A percentile compares a stretch with the other conserved stretches of the same genome.
Conservation (phyloP, 2,113 vertebrate species). For the Gasterosteus nipponicus region DNA sequence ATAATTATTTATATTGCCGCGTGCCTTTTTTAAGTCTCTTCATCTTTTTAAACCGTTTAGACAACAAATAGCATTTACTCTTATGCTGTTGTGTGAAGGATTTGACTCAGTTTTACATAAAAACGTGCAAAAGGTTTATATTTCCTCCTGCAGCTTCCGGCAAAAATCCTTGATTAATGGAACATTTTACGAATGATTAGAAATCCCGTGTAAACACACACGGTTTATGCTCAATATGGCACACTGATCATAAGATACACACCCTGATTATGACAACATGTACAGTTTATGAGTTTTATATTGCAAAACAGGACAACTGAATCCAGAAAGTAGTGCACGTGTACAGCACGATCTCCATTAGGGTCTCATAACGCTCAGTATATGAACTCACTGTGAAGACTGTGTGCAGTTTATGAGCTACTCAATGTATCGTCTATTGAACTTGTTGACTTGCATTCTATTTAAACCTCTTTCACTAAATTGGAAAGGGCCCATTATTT, state of each 20-base stretch:
- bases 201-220: neutral
- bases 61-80: neutral
- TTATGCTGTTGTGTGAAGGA: neutral
- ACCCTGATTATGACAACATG: neutral
- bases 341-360: neutral
- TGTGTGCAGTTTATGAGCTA: neutral
- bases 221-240: neutral
- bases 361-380: no score
- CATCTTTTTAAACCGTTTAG: slow-evolving; percentile 7
- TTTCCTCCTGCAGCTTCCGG: neutral
- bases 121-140: neutral
- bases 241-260: neutral
- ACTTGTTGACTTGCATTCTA: neutral
- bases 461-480: neutral
- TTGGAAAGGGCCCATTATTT: neutral
- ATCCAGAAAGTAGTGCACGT: neutral
- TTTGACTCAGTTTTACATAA: neutral
- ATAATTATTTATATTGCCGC: neutral
- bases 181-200: neutral
- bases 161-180: neutral
- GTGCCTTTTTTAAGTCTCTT: slow-evolving; percentile 8
- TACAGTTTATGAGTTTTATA: neutral
- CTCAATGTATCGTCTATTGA: neutral
- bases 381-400: neutral
- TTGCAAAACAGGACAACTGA: neutral